phyloP scores from a whole-genome alignment of 1,140 invertebrate species.

The Leptinotarsa undecemlineata region DNA sequence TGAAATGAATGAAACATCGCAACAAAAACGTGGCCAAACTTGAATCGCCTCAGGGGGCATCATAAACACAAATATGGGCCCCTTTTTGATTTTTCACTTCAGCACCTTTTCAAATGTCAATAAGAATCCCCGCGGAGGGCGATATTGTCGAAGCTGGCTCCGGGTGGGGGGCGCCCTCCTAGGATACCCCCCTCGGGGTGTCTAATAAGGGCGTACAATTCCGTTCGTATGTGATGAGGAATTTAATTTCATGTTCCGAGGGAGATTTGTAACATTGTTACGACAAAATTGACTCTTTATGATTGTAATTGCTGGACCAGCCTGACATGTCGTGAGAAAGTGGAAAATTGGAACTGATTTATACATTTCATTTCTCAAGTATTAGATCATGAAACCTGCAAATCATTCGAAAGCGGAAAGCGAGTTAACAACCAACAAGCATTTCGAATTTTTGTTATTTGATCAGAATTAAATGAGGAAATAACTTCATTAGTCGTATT shows the following conservation, averaged over 20 bases:
- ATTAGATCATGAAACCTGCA: too few relatives aligned
- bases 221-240: conserved; percentile 25
- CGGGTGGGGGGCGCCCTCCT: conserved; percentile 33
- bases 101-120: conserved; percentile 53
- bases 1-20: conserved; percentile 46
- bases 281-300: not conserved
- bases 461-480: too few relatives aligned
- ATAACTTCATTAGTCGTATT: too few relatives aligned
- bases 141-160: conserved; percentile 44
- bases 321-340: too few relatives aligned
- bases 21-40: conserved; percentile 54
- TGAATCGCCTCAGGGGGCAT: conserved; percentile 50
- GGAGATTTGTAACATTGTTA: conserved; percentile 9
- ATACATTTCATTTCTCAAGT: too few relatives aligned
- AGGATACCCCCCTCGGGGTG: conserved; percentile 32
- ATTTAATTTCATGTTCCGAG: conserved; percentile 18
- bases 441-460: too few relatives aligned
- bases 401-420: too few relatives aligned
- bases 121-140: conserved; percentile 42
- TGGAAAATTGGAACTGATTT: too few relatives aligned
- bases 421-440: too few relatives aligned
- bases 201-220: conserved; percentile 49
- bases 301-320: not conserved
- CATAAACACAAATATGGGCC: conserved; percentile 53
- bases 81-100: conserved; percentile 55